Evolutionary conservation across 2,888 invertebrate species (phyloP), one percentile per base, ranked within the genome.

Genomic region (Pasiphila rectangulata): DNA sequence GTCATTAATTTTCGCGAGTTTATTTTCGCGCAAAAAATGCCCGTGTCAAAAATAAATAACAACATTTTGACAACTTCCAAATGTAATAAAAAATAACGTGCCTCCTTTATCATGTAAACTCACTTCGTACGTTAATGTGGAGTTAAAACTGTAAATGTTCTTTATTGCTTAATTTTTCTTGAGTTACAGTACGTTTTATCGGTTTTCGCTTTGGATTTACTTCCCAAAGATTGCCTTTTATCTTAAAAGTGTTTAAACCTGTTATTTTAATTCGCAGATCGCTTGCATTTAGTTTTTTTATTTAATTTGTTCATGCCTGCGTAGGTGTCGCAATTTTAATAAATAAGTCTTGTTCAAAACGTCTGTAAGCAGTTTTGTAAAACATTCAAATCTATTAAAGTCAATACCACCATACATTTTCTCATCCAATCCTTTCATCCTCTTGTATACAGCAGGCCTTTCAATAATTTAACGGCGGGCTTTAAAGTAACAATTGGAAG

Each of bases 91-190:
- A 45, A 37, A 13, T 40, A 36, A 32, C 30, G 45, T 27, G 27
- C 34, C 6, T 39, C 25, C 39, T 49, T 41, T 40, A 50, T 52
- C 50, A 50, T 41, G 36, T 50, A 56, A 38, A 48, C 48, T 58
- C 56, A 51, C 46, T 54, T 42, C 13, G 10, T 36, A 50, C 41
- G 41, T 55, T 56, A 46, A 54, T 52, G 56, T 25, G 42, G 39
- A 46, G 37, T 48, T 50, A 46, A 50, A 51, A 47, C 38, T 50
- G 43, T 46, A 23, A 49, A 56, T 50, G 35, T 51, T 39, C 20
- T 56, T 58, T 56, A 58, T 54, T 51, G 45, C 56, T 56, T 54
- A 56, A 59, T 59, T 56, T 46, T 47, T 46, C 41, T 42, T 32
- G 37, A 44, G 32, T 35, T 49, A 35, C 36, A 30, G 43, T 47